Evolutionary conservation across 2,888 invertebrate species (phyloP).

Genomic region (Harmothoe impar): DNA sequence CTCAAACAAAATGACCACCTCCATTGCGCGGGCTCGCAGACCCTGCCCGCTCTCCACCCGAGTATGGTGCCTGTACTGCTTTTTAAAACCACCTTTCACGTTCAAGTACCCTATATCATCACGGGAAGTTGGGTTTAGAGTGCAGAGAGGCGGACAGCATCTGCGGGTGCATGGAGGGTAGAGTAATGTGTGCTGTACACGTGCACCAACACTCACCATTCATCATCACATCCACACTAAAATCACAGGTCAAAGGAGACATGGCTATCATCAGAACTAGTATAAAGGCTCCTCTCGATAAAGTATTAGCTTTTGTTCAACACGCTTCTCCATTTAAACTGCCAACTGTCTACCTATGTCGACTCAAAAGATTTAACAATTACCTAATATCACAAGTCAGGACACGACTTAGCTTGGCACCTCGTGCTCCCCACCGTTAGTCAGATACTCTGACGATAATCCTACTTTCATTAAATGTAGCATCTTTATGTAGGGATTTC

Average conservation of each 20-base stretch:
- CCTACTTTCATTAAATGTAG: constrained; percentile 32
- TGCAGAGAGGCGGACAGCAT: background rate
- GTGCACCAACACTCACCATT: background rate
- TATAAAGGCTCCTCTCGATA: background rate
- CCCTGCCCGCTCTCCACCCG: background rate
- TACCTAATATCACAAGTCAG: constrained; percentile 48
- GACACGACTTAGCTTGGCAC: constrained; percentile 10
- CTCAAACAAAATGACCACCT: background rate
- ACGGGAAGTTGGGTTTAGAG: background rate
- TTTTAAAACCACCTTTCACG: background rate
- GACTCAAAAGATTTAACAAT: background rate
- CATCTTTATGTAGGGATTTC: background rate
- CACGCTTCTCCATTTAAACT: background rate
- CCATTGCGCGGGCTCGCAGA: no score
- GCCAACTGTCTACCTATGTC: background rate
- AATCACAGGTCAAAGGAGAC: constrained; percentile 16
- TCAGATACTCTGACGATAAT: background rate
- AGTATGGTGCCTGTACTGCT: background rate
- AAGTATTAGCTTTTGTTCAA: background rate
- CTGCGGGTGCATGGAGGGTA: background rate
- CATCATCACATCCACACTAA: constrained; percentile 14
- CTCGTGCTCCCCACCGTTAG: background rate
- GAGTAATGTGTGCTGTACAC: background rate
- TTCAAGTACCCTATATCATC: background rate
- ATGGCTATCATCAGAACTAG: background rate